Evolutionary conservation across 1,140 invertebrate genomes (phyloP).

Genomic region (Pseudomyrmex gracilis): DNA sequence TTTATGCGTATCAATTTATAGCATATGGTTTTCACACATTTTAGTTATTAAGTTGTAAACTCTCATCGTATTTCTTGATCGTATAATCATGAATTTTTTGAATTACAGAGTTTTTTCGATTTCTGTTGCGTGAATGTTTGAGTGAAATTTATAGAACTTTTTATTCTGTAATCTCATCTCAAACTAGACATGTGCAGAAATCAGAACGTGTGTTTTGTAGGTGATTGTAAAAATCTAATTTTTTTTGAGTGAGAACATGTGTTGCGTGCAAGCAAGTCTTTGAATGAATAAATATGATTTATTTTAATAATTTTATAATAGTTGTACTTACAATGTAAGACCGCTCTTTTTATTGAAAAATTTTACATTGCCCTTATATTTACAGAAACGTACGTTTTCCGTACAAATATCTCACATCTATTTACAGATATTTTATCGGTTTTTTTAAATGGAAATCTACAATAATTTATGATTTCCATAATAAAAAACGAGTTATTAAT

Average conservation of each 20-base stretch:
- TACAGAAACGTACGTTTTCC: too few relatives aligned
- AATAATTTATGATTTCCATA: neutral
- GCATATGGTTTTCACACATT: neutral
- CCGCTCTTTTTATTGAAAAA: too few relatives aligned
- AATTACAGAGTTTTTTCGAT: slow-evolving; percentile 10
- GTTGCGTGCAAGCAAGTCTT: too few relatives aligned
- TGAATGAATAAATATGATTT: too few relatives aligned
- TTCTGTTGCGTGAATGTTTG: neutral
- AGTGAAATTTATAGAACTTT: slow-evolving; percentile 27
- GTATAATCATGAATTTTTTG: neutral
- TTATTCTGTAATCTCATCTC: slow-evolving; percentile 10
- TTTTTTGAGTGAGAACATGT: neutral
- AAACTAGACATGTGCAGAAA: slow-evolving; percentile 23
- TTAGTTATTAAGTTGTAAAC: neutral
- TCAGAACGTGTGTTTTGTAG: neutral
- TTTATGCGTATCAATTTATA: slow-evolving; percentile 15
- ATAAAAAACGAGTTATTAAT: neutral
- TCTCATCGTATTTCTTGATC: neutral
- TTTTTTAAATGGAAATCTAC: neutral
- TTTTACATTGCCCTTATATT: too few relatives aligned
- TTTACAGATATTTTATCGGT: neutral
- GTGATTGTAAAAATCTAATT: neutral
- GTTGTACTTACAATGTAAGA: too few relatives aligned
- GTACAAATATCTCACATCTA: too few relatives aligned
- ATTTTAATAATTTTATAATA: too few relatives aligned